Base-by-base conservation (phyloP, 2,113 vertebrate species). In the Sebastes fasciatus region DNA sequence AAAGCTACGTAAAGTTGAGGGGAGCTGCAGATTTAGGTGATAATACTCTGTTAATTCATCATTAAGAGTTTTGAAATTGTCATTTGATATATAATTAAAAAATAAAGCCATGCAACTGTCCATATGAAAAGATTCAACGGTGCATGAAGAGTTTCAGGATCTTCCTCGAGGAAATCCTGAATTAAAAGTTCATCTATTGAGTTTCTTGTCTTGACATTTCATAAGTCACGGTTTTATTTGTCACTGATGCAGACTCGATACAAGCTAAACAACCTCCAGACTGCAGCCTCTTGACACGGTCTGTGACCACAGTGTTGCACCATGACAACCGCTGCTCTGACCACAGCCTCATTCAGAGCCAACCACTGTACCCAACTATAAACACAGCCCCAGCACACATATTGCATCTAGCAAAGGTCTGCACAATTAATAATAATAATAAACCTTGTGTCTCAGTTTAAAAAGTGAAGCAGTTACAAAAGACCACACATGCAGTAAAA, bases 321-420 rank as follows among this genome's bases (percentile, higher is more conserved):
- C 74, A 62, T n/a, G 62, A 68, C 63, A 55, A 68, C 76, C 45
- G 7, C 42, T 40, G 5, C 57, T 49, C 26, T 72, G 69, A 84
- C 88, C 84, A 55, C 88, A 85, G 34, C 46, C 51, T 74, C 54
- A 61, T 77, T 76, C 71, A 77, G 63, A 82, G 54, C 5, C 19
- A 83, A 71, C 69, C 83, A 17, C 80, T 43, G 74, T 21, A 68
- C 26, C 42, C 0, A 5, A 34, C 63, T 19, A 45, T 67, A 63
- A 81, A 79, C 70, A 83, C 65, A 78, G 23, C 48, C 65, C 26
- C 65, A 6, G 67, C 68, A 63, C 77, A 52, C 78, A 80, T 0
- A 43, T 43, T 26, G 13, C 70, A 77, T 61, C 57, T 66, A 46
- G 45, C 5, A 40, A 17, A 66, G 65, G 12, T 11, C 26, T 26